Conservation (phyloP, 2,797 vertebrate species). For the Ibycter americanus region DNA sequence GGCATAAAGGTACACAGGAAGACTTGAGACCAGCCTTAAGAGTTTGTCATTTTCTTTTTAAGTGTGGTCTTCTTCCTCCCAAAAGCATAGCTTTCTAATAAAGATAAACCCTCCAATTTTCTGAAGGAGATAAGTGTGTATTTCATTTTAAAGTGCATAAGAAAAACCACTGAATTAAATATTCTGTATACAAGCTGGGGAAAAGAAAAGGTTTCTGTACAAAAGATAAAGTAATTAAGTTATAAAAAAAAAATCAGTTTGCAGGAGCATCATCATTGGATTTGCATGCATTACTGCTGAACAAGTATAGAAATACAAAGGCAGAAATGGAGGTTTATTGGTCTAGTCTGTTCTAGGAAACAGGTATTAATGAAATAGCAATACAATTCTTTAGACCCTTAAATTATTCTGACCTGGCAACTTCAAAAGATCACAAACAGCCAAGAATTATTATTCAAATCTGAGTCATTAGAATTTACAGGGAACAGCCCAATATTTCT, state of each 20-base stretch:
- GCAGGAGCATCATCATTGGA: not conserved
- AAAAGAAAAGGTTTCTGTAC: not conserved
- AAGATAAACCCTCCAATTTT: not conserved
- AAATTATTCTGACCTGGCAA: not conserved
- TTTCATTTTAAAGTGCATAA: not conserved
- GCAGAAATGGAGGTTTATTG: not conserved
- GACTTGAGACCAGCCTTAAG: not conserved
- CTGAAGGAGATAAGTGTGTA: accelerated
- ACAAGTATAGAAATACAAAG: not conserved
- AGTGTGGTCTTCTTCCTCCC: not conserved
- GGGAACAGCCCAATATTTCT: not conserved
- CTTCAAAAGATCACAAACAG: not conserved
- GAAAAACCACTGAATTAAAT: not conserved
- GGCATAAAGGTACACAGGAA: not conserved
- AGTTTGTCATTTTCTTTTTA: not conserved
- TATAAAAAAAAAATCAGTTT: not conserved
- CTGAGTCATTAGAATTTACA: not conserved
- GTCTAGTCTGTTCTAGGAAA: not conserved
- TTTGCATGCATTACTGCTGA: conserved; percentile 4
- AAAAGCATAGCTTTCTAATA: not conserved
- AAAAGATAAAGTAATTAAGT: not conserved
- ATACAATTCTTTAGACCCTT: not conserved
- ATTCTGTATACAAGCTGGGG: not conserved
- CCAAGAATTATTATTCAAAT: not conserved
- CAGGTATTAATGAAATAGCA: not conserved